Conservation (phyloP, 2,888 invertebrate species). For the Lepidonotus clava region DNA sequence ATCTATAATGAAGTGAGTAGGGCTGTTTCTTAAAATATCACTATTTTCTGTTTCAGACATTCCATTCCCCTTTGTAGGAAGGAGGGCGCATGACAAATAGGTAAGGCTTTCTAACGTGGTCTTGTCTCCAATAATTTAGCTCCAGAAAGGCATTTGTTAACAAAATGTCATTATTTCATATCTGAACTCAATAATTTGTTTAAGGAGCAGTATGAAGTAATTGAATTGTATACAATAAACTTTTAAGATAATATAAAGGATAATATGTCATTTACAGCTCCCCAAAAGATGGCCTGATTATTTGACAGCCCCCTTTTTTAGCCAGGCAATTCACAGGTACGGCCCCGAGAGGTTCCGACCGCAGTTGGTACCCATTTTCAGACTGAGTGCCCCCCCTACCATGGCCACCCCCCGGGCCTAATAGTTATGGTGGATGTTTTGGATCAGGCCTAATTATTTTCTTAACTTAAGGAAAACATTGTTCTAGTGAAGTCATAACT, state of each 20-base stretch:
- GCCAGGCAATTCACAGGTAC: no score
- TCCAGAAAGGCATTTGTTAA: no score
- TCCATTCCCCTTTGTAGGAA: conserved; percentile 51
- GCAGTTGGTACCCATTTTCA: no score
- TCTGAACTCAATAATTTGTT: background rate
- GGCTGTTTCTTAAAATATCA: background rate
- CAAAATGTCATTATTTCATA: background rate
- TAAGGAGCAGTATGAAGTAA: background rate
- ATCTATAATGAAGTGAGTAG: background rate
- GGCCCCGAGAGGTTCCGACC: no score
- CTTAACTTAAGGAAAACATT: background rate
- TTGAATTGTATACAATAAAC: background rate
- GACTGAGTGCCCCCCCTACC: background rate
- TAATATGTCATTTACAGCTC: background rate
- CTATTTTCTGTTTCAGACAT: conserved; percentile 30
- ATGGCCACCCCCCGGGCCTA: background rate
- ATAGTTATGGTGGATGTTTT: background rate
- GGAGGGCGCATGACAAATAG: conserved; percentile 41
- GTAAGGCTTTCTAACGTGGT: background rate
- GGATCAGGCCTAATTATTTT: background rate
- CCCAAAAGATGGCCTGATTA: no score
- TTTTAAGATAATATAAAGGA: background rate
- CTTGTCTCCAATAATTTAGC: no score
- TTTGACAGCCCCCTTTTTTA: no score
- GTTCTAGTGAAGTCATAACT: background rate